Percentiles rank a stretch among this genome's conserved stretches.
Evolutionary conservation across 2,113 vertebrate species (phyloP).

Genomic region (Ornithorhynchus anatinus): DNA sequence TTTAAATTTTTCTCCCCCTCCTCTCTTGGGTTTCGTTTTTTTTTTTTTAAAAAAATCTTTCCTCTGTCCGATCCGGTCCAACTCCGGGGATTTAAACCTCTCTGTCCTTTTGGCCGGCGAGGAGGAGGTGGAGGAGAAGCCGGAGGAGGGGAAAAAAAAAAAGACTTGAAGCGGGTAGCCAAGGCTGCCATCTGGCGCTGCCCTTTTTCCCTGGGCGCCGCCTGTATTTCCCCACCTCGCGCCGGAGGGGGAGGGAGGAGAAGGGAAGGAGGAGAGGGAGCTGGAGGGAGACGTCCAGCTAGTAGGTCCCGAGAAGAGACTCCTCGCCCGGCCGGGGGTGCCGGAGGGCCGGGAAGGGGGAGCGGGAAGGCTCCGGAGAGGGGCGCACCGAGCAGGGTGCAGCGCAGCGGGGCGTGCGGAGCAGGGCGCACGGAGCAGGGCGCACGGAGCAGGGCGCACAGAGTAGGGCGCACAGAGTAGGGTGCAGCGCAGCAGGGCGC

Average conservation of each 20-base stretch:
- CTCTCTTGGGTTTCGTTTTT: neutral
- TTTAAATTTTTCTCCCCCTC: neutral
- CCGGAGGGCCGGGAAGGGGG: neutral
- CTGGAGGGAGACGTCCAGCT: too few species aligned
- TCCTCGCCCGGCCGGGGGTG: neutral
- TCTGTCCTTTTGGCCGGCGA: neutral
- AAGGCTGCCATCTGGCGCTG: neutral
- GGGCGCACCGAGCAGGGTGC: too few species aligned
- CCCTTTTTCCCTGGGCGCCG: neutral
- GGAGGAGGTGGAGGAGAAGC: slow-evolving; percentile 4
- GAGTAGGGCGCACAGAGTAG: slow-evolving; percentile 38
- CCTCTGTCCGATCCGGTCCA: neutral
- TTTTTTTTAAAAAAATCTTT: too few species aligned
- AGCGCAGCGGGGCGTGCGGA: too few species aligned
- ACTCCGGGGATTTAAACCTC: slow-evolving; percentile 14
- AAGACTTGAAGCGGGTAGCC: neutral
- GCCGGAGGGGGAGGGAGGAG: neutral
- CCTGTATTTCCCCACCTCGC: neutral
- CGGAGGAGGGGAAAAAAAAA: slow-evolving; percentile 7
- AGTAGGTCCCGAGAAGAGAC: too few species aligned
- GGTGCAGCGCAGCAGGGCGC: slow-evolving; percentile 30
- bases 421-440: slow-evolving; percentile 47
- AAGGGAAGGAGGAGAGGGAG: neutral
- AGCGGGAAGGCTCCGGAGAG: neutral
- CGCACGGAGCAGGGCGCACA: slow-evolving; percentile 44